A percentile compares a stretch with the other conserved stretches of the same genome.
These are phyloP conservation scores for Papilio protenor DNA, from an alignment of 2,888 invertebrate species.

Conservation along the genomic window DNA sequence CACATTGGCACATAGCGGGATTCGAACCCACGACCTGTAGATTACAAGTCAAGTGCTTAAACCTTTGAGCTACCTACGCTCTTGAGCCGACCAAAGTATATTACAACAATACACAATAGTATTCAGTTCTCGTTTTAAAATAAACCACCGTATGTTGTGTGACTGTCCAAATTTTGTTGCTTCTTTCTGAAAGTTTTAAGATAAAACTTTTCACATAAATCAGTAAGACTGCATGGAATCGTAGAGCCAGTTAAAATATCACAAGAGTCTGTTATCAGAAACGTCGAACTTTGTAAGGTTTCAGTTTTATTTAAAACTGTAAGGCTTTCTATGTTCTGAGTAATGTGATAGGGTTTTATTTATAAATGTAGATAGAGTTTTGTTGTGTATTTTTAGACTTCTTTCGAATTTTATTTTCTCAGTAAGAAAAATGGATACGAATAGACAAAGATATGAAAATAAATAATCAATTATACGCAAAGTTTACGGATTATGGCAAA, in stretches of 20 bases:
- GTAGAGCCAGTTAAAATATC: constrained; percentile 56
- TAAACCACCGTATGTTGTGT: constrained; percentile 52
- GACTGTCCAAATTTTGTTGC: constrained; percentile 65
- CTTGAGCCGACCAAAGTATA: too few relatives aligned
- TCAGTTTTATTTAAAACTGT: constrained; percentile 64
- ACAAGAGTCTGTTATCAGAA: constrained; percentile 69
- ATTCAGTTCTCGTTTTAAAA: not conserved
- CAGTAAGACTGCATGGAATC: constrained; percentile 66
- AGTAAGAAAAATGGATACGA: too few relatives aligned
- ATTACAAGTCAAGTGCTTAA: too few relatives aligned
- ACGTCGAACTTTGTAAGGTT: constrained; percentile 61
- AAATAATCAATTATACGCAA: too few relatives aligned
- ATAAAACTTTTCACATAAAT: constrained; percentile 78
- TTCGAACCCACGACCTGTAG: too few relatives aligned
- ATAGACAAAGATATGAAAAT: too few relatives aligned
- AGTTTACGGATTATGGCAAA: too few relatives aligned
- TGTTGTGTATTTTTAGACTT: not conserved
- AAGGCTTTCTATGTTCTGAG: constrained; percentile 7
- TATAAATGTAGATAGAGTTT: not conserved
- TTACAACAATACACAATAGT: not conserved
- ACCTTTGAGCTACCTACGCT: too few relatives aligned
- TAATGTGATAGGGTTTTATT: constrained; percentile 8
- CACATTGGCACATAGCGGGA: too few relatives aligned
- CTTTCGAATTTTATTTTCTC: not conserved
- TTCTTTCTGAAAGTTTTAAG: constrained; percentile 63